Conservation (phyloP, 2,888 invertebrate species). For the Meloe dianella region DNA sequence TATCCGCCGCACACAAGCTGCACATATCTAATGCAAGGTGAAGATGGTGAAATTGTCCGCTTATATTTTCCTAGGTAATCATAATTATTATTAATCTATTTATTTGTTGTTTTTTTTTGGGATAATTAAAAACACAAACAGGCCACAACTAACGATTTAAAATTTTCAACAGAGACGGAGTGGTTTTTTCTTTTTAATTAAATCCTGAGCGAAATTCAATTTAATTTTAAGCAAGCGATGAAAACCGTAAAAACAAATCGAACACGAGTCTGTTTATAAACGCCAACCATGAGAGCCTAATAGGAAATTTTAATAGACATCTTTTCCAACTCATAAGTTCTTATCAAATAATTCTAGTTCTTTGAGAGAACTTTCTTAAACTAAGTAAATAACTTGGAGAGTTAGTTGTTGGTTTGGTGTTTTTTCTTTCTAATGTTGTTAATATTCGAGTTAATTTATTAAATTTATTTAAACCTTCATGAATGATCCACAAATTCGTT, state of each 20-base stretch:
- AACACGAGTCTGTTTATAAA: too few relatives aligned
- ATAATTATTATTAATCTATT: neutral
- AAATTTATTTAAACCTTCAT: neutral
- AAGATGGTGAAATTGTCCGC: conserved; percentile 84
- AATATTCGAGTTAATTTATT: too few relatives aligned
- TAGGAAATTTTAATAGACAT: neutral
- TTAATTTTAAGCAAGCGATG: neutral
- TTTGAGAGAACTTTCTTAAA: too few relatives aligned
- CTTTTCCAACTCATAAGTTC: conserved; percentile 3
- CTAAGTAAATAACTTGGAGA: neutral
- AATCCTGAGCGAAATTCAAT: neutral
- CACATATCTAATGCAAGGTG: conserved; percentile 87
- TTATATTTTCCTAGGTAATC: conserved; percentile 85
- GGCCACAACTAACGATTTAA: too few relatives aligned
- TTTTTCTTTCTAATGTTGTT: too few relatives aligned
- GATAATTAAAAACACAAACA: too few relatives aligned
- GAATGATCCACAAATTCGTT: neutral
- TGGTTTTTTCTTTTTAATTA: too few relatives aligned
- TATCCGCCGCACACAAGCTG: conserved; percentile 93
- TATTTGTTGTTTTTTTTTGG: too few relatives aligned
- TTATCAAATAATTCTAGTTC: conserved; percentile 14
- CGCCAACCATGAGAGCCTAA: neutral
- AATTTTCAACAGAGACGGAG: too few relatives aligned
- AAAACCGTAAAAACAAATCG: neutral
- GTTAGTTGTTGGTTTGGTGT: neutral